Evolutionary conservation across 2,888 invertebrate species (phyloP).

Genomic region (Drosophila mercatorum): DNA sequence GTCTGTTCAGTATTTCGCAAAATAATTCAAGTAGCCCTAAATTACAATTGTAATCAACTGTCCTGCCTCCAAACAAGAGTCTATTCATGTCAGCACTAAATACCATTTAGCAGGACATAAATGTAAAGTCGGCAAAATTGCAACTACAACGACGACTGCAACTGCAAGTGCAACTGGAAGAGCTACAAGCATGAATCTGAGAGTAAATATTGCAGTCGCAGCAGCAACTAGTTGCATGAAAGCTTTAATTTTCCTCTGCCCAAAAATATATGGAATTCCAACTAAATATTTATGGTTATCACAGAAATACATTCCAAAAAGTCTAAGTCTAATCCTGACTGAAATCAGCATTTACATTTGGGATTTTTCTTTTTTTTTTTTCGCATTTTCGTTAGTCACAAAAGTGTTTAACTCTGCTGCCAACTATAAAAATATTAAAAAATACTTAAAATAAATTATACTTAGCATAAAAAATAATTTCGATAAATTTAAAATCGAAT

Average conservation of each 20-base stretch:
- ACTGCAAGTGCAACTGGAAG: constrained; percentile 12
- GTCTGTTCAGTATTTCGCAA: constrained; percentile 2
- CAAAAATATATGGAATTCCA: background rate
- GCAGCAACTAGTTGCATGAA: constrained; percentile 69
- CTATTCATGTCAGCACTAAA: constrained; percentile 55
- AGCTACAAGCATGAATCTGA: constrained; percentile 20
- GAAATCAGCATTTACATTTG: background rate
- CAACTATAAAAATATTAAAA: background rate
- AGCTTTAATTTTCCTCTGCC: constrained; percentile 24
- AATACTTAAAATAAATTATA: background rate
- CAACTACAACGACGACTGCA: constrained; percentile 9
- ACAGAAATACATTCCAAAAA: background rate
- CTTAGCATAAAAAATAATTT: constrained; percentile 10
- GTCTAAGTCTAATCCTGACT: background rate
- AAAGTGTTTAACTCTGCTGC: background rate
- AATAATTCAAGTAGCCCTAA: constrained; percentile 45
- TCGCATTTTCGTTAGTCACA: background rate
- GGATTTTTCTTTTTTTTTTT: background rate
- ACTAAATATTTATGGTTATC: background rate
- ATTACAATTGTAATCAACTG: constrained; percentile 59
- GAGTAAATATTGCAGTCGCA: constrained; percentile 29
- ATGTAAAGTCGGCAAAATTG: constrained; percentile 40
- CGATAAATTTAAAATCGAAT: background rate
- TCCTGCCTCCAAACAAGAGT: constrained; percentile 38
- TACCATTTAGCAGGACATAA: constrained; percentile 43